Base-by-base conservation (phyloP, 1,140 invertebrate species). In the Medauroidea extradentata region DNA sequence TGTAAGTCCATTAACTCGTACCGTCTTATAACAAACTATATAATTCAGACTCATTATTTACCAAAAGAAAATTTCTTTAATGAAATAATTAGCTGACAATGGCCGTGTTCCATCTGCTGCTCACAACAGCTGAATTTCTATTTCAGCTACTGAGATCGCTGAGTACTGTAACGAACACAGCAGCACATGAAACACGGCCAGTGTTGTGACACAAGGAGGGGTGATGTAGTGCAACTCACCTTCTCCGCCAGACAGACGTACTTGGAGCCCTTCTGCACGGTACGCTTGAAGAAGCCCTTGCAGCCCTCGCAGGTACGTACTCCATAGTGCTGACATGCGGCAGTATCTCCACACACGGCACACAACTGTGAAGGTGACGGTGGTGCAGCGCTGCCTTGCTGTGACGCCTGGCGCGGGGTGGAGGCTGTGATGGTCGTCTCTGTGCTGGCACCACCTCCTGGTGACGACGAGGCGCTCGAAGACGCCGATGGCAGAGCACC, bases 201-300 rank as follows among this genome's bases (percentile, higher is more conserved):
- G n/a, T n/a, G n/a, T n/a, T n/a, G n/a, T n/a, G n/a, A n/a, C n/a
- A n/a, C n/a, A n/a, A n/a, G n/a, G n/a, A n/a, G n/a, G 29, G 29
- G 29, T 34, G 29, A 34, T 11, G 29, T 34, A 11, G 4, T 4
- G 29, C 29, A 7, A 11, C 29, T 34, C 29, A 34, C 29, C 75
- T 97, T 96, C 72, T 97, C 95, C 0, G 94, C 96, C 63, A 99
- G 80, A 73, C 97, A 99, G 7, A 98, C 95, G 73, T 99, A 99
- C 75, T 99, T 98, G 7, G 96, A 94, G 48, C 94, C 94, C 74
- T 99, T 99, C 75, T 99, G 97, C 2, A 99, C 97, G 25, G 97
- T 99, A 65, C 97, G 81, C 73, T 94, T 94, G 75, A 94, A 94
- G 73, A 94, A 94, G 25, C 71, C 89, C 82, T 99, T 99, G 79